phyloP scores from a whole-genome alignment of 1,140 invertebrate genomes.

The Bombus waltoni region DNA sequence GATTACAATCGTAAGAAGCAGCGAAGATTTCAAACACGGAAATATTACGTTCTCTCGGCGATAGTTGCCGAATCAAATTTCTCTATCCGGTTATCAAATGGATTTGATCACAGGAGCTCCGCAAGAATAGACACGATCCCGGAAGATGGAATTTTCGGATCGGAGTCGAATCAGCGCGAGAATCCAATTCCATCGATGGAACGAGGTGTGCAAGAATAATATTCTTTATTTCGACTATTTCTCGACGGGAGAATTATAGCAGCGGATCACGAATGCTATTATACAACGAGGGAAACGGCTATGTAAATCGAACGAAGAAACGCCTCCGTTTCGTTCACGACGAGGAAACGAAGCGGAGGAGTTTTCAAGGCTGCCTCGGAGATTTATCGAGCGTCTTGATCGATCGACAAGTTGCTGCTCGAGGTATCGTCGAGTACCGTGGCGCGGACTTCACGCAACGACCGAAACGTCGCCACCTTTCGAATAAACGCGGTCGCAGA shows the following conservation, averaged over 20 bases:
- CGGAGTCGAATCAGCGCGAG: neutral
- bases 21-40: neutral
- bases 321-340: conserved; percentile 1
- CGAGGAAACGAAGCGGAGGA: conserved; percentile 11
- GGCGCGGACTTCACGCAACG: neutral
- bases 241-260: conserved; percentile 4
- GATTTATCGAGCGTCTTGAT: conserved; percentile 42
- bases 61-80: neutral
- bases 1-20: neutral
- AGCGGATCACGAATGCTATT: conserved; percentile 20
- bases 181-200: neutral
- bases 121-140: too few relatives aligned
- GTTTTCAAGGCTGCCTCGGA: conserved; percentile 16
- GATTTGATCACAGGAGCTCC: neutral
- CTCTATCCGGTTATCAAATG: neutral
- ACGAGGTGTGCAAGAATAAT: neutral
- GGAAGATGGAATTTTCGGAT: neutral
- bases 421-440: neutral
- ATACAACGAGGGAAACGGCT: conserved; percentile 22
- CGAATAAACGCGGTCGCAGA: too few relatives aligned
- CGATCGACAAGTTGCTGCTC: conserved; percentile 37
- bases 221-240: conserved; percentile 10
- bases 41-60: neutral
- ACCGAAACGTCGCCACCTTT: conserved; percentile 17
- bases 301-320: conserved; percentile 34